phyloP scores from a whole-genome alignment of 2,888 invertebrate genomes.

The Odontocolon sp. region DNA sequence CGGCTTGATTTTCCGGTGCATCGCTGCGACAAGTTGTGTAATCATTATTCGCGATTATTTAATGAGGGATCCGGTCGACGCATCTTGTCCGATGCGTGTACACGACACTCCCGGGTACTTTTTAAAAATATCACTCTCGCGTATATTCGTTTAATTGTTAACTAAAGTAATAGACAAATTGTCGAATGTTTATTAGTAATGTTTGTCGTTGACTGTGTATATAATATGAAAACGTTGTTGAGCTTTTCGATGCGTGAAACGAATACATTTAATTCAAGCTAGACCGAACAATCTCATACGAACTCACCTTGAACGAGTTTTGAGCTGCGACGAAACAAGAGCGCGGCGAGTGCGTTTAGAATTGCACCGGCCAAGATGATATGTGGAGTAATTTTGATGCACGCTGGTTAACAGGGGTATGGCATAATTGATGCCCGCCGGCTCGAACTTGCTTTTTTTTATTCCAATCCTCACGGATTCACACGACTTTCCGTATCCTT shows the following conservation, averaged over 20 bases:
- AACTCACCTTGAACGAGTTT: conserved; percentile 52
- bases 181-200: no score
- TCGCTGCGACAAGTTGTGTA: conserved; percentile 43
- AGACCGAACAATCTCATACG: not conserved
- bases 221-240: no score
- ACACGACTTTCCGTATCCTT: not conserved
- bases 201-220: no score
- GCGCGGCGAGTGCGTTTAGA: conserved; percentile 21
- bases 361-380: conserved; percentile 65
- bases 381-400: conserved; percentile 75
- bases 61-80: conserved; percentile 9
- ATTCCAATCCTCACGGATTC: conserved; percentile 54
- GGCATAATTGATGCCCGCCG: conserved; percentile 66
- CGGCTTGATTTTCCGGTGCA: conserved; percentile 11
- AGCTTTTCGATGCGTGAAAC: no score
- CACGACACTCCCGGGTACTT: not conserved
- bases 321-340: conserved; percentile 29
- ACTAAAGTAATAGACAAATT: no score
- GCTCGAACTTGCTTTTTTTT: conserved; percentile 63
- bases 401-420: conserved; percentile 73
- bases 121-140: not conserved
- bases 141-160: no score
- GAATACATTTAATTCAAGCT: not conserved
- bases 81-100: no score
- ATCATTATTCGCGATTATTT: conserved; percentile 55